These are phyloP conservation scores for Pagetopsis macropterus DNA, from an alignment of 2,797 vertebrate species.

Conservation along the genomic window DNA sequence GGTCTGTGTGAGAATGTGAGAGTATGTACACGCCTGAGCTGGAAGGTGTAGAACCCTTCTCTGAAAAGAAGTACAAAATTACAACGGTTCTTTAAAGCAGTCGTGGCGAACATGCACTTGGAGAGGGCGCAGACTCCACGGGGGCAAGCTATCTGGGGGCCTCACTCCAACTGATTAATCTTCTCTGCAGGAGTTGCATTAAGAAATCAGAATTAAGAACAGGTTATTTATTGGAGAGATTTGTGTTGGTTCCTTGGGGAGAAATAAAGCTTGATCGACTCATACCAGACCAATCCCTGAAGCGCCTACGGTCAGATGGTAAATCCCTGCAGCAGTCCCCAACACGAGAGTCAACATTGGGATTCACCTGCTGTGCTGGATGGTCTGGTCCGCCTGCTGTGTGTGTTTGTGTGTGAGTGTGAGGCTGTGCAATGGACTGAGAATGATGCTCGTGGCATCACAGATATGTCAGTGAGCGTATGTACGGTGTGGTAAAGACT, in stretches of 20 bases:
- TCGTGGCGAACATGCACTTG: slow-evolving; percentile 28
- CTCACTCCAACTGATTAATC: slow-evolving; percentile 78
- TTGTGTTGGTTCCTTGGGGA: slow-evolving; percentile 73
- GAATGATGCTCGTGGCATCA: slow-evolving; percentile 58
- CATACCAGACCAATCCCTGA: slow-evolving; percentile 60
- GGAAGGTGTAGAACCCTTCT: slow-evolving; percentile 61
- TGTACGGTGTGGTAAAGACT: slow-evolving; percentile 71
- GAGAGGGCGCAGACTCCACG: slow-evolving; percentile 44
- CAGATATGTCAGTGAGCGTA: slow-evolving; percentile 57
- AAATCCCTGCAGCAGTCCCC: slow-evolving; percentile 69
- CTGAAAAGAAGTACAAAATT: slow-evolving; percentile 62
- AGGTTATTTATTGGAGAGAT: slow-evolving; percentile 81
- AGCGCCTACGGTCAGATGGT: slow-evolving; percentile 68
- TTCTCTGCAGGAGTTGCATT: slow-evolving; percentile 78
- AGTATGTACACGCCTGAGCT: slow-evolving; percentile 63
- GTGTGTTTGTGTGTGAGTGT: slow-evolving; percentile 7
- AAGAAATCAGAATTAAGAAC: slow-evolving; percentile 81
- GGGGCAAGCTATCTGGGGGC: slow-evolving; percentile 61
- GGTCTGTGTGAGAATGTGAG: slow-evolving; percentile 49
- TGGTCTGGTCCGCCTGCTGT: slow-evolving; percentile 62
- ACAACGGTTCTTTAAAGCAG: slow-evolving; percentile 60
- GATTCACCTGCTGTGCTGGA: slow-evolving; percentile 66
- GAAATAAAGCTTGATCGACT: slow-evolving; percentile 81
- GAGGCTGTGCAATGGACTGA: slow-evolving; percentile 41
- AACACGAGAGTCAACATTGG: slow-evolving; percentile 71